Percentiles rank a stretch among this genome's conserved stretches.
Evolutionary conservation across 1,140 invertebrate genomes (phyloP).

Genomic region (Zophobas atratus): DNA sequence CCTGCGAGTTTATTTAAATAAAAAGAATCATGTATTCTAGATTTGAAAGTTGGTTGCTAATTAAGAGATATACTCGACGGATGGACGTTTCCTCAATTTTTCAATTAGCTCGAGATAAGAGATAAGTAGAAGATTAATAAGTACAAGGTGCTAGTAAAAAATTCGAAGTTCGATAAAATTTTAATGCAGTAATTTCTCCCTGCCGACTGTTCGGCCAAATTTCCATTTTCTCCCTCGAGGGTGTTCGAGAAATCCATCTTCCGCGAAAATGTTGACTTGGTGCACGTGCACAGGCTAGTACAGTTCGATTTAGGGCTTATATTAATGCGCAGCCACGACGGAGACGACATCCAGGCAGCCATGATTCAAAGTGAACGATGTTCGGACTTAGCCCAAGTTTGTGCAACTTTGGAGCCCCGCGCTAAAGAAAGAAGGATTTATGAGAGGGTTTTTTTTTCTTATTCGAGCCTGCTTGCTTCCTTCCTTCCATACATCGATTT

Average conservation of each 20-base stretch:
- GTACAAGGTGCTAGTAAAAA: background rate
- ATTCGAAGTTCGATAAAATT: background rate
- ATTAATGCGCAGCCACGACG: conserved; percentile 66
- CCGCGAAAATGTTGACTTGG: conserved; percentile 3
- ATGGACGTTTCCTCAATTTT: background rate
- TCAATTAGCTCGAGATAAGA: background rate
- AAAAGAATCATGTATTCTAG: conserved; percentile 1
- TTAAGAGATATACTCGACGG: background rate
- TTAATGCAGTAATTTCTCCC: background rate
- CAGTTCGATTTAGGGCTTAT: conserved; percentile 58
- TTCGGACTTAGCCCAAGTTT: conserved; percentile 67
- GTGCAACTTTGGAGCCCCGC: conserved; percentile 62
- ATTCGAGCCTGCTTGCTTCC: conserved; percentile 58
- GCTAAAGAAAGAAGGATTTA: conserved; percentile 66
- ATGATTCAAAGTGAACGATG: conserved; percentile 67
- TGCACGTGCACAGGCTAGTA: conserved; percentile 40
- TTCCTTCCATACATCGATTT: conserved; percentile 63
- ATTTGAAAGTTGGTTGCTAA: background rate
- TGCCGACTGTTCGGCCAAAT: background rate
- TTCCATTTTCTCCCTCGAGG: background rate
- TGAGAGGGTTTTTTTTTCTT: conserved; percentile 61
- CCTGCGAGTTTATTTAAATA: conserved; percentile 11
- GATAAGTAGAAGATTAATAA: background rate
- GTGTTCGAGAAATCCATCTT: background rate
- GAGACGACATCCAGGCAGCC: conserved; percentile 63